phyloP scores from a whole-genome alignment of 1,140 invertebrate species.

The Drosophila murphyi region DNA sequence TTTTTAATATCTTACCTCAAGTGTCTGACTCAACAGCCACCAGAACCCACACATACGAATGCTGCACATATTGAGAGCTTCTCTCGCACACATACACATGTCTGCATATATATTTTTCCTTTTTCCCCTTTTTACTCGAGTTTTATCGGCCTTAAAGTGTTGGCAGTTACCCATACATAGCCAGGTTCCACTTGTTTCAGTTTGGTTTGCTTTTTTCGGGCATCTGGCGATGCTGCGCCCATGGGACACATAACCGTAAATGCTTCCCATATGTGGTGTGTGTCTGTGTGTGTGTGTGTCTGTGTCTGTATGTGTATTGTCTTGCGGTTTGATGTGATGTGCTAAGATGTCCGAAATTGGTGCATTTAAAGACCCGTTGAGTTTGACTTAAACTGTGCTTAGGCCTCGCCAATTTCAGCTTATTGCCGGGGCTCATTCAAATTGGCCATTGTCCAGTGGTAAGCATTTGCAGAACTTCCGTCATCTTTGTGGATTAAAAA shows the following conservation, averaged over 20 bases:
- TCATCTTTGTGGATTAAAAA: neutral
- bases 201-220: constrained; percentile 40
- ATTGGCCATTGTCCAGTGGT: constrained; percentile 13
- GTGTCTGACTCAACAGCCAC: constrained; percentile 63
- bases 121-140: constrained; percentile 60
- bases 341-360: constrained; percentile 52
- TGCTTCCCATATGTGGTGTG: constrained; percentile 34
- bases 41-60: constrained; percentile 5
- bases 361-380: constrained; percentile 62
- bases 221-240: constrained; percentile 52
- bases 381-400: constrained; percentile 54
- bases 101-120: constrained; percentile 12
- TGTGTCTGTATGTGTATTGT: constrained; percentile 2
- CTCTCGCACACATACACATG: constrained; percentile 25
- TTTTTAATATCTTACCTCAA: constrained; percentile 79
- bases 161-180: constrained; percentile 51
- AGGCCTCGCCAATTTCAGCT: constrained; percentile 40
- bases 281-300: neutral
- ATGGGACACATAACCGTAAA: constrained; percentile 76
- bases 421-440: constrained; percentile 19
- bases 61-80: constrained; percentile 21
- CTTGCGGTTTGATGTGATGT: constrained; percentile 35
- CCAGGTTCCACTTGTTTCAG: constrained; percentile 12
- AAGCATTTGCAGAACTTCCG: neutral
- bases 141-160: constrained; percentile 76